Percentiles rank a stretch among this genome's conserved stretches.
Evolutionary conservation across 2,797 vertebrate genomes (phyloP).

Genomic region (Clamator glandarius): DNA sequence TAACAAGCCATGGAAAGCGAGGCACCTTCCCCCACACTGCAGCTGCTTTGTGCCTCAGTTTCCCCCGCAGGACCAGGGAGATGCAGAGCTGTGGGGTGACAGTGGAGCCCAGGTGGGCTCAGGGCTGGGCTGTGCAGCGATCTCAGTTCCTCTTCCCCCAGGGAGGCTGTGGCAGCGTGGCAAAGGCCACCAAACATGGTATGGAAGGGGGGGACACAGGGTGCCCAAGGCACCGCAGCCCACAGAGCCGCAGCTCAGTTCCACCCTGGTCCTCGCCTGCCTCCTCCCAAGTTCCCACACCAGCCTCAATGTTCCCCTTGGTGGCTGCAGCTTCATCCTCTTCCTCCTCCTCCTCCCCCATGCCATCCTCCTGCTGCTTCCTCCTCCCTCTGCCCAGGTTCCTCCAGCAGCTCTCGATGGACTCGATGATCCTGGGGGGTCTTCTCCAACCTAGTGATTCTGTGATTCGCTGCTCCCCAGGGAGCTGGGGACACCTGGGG

Average conservation of each 20-base stretch:
- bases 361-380: background rate
- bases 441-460: too few relatives aligned
- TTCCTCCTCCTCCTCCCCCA: background rate
- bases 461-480: background rate
- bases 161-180: background rate
- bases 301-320: background rate
- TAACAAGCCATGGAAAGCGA: background rate
- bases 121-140: background rate
- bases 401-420: background rate
- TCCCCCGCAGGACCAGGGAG: background rate
- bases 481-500: background rate
- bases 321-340: background rate
- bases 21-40: background rate
- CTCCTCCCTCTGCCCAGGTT: background rate
- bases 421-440: too few relatives aligned
- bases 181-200: rapidly evolving
- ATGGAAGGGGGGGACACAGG: too few relatives aligned
- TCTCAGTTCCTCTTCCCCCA: slow-evolving; percentile 8
- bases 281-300: background rate
- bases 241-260: background rate
- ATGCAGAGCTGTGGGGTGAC: background rate
- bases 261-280: background rate
- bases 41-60: background rate
- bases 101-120: background rate
- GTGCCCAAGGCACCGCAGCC: background rate